Evolutionary conservation across 2,888 invertebrate species (phyloP).

Genomic region (Euspilapteryx auroguttella): DNA sequence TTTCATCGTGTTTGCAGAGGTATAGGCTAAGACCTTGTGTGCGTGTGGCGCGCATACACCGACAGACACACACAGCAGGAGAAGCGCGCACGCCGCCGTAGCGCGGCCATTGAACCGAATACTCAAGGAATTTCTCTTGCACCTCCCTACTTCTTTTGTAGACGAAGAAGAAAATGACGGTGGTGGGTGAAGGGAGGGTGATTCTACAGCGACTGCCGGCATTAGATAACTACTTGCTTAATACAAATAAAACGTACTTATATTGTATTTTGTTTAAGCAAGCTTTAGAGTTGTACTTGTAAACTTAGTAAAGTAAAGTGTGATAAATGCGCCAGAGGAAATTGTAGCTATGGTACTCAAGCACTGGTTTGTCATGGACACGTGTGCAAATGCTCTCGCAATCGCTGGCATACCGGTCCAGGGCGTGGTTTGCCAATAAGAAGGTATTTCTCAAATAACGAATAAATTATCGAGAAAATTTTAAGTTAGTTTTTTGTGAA

Average conservation of each 20-base stretch:
- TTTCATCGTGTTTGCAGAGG: constrained; percentile 48
- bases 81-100: constrained; percentile 26
- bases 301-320: too few relatives aligned
- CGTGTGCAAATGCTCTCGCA: constrained; percentile 35
- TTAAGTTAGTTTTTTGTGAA: not conserved
- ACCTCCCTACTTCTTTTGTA: constrained; percentile 24
- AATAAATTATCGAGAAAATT: constrained; percentile 8
- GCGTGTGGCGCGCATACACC: constrained; percentile 32
- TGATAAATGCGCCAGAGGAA: too few relatives aligned
- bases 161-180: constrained; percentile 40
- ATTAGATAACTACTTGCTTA: too few relatives aligned
- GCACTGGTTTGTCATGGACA: constrained; percentile 16
- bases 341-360: too few relatives aligned
- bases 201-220: too few relatives aligned
- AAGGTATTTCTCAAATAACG: constrained; percentile 15
- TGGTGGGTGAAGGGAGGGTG: constrained; percentile 19
- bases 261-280: too few relatives aligned
- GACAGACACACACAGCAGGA: constrained; percentile 21
- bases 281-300: too few relatives aligned
- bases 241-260: too few relatives aligned
- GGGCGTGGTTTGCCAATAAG: constrained; percentile 39
- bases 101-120: constrained; percentile 58
- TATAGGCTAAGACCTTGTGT: constrained; percentile 29
- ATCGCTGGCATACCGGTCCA: constrained; percentile 31
- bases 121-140: constrained; percentile 57